These are phyloP conservation scores for Terebella lapidaria DNA, from an alignment of 2,888 invertebrate genomes.

Conservation along the genomic window DNA sequence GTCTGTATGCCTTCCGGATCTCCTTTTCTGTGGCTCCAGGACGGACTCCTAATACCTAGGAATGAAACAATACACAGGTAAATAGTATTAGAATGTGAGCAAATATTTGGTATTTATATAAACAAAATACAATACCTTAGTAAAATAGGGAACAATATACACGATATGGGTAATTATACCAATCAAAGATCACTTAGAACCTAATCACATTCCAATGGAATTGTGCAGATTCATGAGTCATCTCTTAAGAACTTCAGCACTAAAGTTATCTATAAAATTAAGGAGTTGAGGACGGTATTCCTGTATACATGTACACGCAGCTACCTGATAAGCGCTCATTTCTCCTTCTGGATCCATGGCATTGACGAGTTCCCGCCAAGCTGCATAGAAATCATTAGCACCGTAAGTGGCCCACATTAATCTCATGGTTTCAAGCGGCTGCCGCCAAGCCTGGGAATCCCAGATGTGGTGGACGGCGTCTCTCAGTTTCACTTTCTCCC, in stretches of 20 bases:
- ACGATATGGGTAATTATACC: no score
- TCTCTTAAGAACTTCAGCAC: no score
- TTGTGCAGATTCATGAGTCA: no score
- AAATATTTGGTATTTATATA: no score
- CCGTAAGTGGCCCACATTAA: background rate
- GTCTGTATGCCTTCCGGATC: conserved; percentile 78
- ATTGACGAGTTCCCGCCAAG: background rate
- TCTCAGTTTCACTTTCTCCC: conserved; percentile 76
- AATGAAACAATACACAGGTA: background rate
- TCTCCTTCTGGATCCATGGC: conserved; percentile 2
- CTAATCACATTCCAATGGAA: no score
- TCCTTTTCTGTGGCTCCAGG: conserved; percentile 79
- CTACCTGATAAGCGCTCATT: background rate
- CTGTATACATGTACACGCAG: no score
- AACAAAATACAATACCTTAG: no score
- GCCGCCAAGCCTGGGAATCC: conserved; percentile 69
- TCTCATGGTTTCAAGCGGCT: conserved; percentile 56
- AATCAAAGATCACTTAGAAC: no score
- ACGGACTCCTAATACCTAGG: conserved; percentile 68
- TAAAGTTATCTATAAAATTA: no score
- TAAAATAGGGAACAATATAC: no score
- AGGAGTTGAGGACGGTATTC: no score
- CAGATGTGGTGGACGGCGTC: conserved; percentile 86
- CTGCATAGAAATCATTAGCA: background rate
- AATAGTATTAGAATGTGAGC: background rate